phyloP scores from a whole-genome alignment of 1,140 invertebrate species.

The Microvelia longipes region DNA sequence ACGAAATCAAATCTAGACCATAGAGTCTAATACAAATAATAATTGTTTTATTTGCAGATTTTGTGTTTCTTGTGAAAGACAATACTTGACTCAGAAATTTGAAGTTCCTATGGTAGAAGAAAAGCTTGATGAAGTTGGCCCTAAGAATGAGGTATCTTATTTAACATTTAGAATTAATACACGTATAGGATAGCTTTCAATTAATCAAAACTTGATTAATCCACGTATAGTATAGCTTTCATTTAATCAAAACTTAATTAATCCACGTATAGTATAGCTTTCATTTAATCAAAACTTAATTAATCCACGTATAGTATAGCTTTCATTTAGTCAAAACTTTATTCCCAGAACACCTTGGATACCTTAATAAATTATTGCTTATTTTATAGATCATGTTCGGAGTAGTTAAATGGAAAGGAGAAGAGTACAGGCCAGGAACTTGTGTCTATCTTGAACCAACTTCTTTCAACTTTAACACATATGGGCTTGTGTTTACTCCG shows the following conservation, averaged over 20 bases:
- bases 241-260: too few species aligned
- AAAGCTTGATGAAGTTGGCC: slow-evolving; percentile 12
- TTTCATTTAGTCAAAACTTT: too few species aligned
- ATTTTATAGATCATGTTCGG: slow-evolving; percentile 17
- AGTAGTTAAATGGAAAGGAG: slow-evolving; percentile 35
- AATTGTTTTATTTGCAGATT: slow-evolving; percentile 18
- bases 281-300: too few species aligned
- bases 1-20: too few species aligned
- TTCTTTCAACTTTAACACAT: slow-evolving; percentile 44
- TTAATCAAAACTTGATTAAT: too few species aligned
- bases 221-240: too few species aligned
- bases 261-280: too few species aligned
- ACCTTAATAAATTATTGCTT: too few species aligned
- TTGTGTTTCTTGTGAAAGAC: slow-evolving; percentile 31
- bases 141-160: slow-evolving; percentile 27
- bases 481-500: slow-evolving; percentile 20
- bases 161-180: slow-evolving; percentile 23
- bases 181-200: too few species aligned
- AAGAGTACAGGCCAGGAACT: slow-evolving; percentile 48
- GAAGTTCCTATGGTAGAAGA: slow-evolving; percentile 22
- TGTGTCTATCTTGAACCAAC: slow-evolving; percentile 54
- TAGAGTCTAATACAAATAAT: not conserved
- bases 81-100: slow-evolving; percentile 26
- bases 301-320: too few species aligned
- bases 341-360: too few species aligned